These are phyloP conservation scores for Bombus terrestris DNA, from an alignment of 1,140 invertebrate genomes.

Conservation along the genomic window DNA sequence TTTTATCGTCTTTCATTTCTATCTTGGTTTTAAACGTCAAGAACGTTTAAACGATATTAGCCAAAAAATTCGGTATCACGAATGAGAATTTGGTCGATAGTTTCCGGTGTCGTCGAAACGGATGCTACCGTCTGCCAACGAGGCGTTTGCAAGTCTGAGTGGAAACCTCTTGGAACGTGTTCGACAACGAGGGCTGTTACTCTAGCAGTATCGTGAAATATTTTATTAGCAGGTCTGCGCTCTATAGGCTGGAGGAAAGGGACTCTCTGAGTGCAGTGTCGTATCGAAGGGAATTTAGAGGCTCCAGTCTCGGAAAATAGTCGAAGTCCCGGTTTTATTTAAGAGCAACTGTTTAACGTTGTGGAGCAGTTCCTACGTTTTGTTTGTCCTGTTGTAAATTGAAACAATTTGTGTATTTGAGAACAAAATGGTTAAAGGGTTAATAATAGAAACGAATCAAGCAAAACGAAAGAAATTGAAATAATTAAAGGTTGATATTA, in stretches of 20 bases:
- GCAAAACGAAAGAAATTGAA: too few relatives aligned
- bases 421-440: background rate
- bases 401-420: background rate
- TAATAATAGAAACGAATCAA: too few relatives aligned
- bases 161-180: constrained; percentile 29
- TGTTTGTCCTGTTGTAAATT: background rate
- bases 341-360: background rate
- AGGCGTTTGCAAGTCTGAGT: constrained; percentile 32
- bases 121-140: background rate
- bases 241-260: constrained; percentile 5
- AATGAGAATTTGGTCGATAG: background rate
- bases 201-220: constrained; percentile 33
- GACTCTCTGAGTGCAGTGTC: constrained; percentile 22
- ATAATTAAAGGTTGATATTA: too few relatives aligned
- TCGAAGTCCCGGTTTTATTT: background rate
- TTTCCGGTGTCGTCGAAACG: background rate
- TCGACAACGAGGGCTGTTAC: constrained; percentile 32
- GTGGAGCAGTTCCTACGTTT: background rate
- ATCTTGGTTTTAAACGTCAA: background rate
- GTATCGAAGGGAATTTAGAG: constrained; percentile 15
- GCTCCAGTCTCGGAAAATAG: background rate
- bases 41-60: constrained; percentile 22
- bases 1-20: background rate
- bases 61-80: constrained; percentile 2
- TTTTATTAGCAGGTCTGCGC: constrained; percentile 22